Evolutionary conservation across 2,113 vertebrate species (phyloP).

Genomic region (Chionis minor): DNA sequence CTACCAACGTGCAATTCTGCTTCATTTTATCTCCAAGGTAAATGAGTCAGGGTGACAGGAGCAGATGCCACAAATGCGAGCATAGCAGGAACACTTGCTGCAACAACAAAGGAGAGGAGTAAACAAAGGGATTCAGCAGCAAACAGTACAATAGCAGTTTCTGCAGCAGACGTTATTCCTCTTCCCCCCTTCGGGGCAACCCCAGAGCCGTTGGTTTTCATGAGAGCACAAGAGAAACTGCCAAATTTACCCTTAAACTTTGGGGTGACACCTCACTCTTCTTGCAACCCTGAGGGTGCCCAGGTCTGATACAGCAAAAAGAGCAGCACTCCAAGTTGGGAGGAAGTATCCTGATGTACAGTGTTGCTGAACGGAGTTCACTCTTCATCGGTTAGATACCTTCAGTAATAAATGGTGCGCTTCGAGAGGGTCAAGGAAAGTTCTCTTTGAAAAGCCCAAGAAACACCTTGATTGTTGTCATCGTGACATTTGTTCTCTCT

Average conservation of each 20-base stretch:
- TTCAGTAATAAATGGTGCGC: background rate
- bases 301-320: background rate
- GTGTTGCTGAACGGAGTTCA: background rate
- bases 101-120: background rate
- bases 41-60: background rate
- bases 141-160: background rate
- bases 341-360: background rate
- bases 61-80: background rate
- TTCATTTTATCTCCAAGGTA: background rate
- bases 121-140: background rate
- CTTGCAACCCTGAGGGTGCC: background rate
- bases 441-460: background rate
- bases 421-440: background rate
- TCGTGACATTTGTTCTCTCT: background rate
- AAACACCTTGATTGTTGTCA: background rate
- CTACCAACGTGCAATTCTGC: background rate
- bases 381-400: background rate
- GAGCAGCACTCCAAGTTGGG: background rate
- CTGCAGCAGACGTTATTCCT: background rate
- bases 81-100: background rate
- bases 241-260: background rate
- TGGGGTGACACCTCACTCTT: accelerated
- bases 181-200: accelerated
- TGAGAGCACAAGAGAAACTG: background rate
- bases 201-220: background rate